Evolutionary conservation across 37 sponge, comb jelly and placozoan genomes (phyloP).

Genomic region (Agelas oroides): DNA sequence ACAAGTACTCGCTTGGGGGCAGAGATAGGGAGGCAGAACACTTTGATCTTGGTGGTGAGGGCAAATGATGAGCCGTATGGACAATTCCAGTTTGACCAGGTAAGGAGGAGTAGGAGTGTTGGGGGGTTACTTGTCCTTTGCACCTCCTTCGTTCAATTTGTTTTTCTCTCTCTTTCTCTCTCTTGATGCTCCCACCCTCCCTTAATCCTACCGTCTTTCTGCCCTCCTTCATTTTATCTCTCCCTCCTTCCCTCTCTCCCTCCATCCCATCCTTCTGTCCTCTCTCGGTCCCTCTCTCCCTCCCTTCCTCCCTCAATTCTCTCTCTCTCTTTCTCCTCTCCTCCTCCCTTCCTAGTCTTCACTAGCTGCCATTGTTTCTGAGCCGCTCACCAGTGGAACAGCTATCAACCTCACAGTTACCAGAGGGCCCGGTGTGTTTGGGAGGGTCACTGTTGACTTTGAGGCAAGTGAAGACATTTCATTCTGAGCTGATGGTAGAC

Average conservation of each 20-base stretch:
- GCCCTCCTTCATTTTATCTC: too few relatives aligned
- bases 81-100: constrained; percentile 57
- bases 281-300: background rate
- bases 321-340: too few relatives aligned
- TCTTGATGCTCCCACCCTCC: too few relatives aligned
- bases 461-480: constrained; percentile 26
- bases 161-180: background rate
- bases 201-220: too few relatives aligned
- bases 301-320: background rate
- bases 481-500: too few relatives aligned
- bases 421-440: constrained; percentile 71
- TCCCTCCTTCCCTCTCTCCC: too few relatives aligned
- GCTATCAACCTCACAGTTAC: constrained; percentile 21
- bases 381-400: constrained; percentile 13
- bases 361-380: constrained; percentile 22
- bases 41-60: constrained; percentile 36
- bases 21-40: constrained; percentile 43
- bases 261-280: too few relatives aligned
- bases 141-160: background rate
- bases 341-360: constrained; percentile 22
- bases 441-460: constrained; percentile 62
- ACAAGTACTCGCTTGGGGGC: constrained; percentile 54
- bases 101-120: constrained; percentile 23
- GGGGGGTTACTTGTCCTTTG: background rate
- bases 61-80: constrained; percentile 87